Percentiles rank a stretch among this genome's conserved stretches.
These are phyloP conservation scores for Sciaenops ocellatus DNA, from an alignment of 2,797 vertebrate genomes.

Conservation along the genomic window DNA sequence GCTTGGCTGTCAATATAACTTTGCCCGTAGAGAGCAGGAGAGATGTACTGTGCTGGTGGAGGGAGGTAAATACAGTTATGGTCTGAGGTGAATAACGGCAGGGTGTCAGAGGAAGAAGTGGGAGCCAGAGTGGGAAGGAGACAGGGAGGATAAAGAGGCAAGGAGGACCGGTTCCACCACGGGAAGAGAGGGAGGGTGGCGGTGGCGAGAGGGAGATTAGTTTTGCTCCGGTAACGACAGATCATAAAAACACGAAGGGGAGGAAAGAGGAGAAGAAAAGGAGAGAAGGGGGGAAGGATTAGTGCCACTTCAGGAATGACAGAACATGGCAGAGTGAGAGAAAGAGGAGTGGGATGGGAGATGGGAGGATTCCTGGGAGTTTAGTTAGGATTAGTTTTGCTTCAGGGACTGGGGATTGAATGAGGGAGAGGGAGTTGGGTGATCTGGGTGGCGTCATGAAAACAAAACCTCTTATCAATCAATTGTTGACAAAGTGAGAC, in stretches of 20 bases:
- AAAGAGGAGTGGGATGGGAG: conserved; percentile 66
- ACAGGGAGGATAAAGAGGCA: conserved; percentile 27
- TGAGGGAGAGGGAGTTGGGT: conserved; percentile 68
- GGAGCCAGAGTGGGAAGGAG: conserved; percentile 38
- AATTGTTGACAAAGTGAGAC: conserved; percentile 77
- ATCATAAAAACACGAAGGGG: conserved; percentile 84
- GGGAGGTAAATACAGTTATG: conserved; percentile 71
- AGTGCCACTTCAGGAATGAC: conserved; percentile 85
- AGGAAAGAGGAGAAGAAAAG: conserved; percentile 81
- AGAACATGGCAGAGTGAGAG: conserved; percentile 71
- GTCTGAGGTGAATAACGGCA: conserved; percentile 72
- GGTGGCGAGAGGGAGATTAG: conserved; percentile 75
- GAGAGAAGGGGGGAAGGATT: conserved; percentile 77
- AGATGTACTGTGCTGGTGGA: conserved; percentile 32
- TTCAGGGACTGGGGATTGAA: conserved; percentile 80
- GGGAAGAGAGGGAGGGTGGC: conserved; percentile 29
- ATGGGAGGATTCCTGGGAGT: conserved; percentile 82
- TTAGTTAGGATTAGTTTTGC: conserved; percentile 86
- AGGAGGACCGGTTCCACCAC: conserved; percentile 19
- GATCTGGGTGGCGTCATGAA: conserved; percentile 76
- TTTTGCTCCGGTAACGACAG: conserved; percentile 85
- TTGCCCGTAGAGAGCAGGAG: conserved; percentile 40
- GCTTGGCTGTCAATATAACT: conserved; percentile 60
- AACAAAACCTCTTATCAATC: conserved; percentile 84
- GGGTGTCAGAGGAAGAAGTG: conserved; percentile 60